A percentile compares a stretch with the other conserved stretches of the same genome.
phyloP scores from a whole-genome alignment of 2,113 vertebrate genomes.

The Aplodontia rufa region DNA sequence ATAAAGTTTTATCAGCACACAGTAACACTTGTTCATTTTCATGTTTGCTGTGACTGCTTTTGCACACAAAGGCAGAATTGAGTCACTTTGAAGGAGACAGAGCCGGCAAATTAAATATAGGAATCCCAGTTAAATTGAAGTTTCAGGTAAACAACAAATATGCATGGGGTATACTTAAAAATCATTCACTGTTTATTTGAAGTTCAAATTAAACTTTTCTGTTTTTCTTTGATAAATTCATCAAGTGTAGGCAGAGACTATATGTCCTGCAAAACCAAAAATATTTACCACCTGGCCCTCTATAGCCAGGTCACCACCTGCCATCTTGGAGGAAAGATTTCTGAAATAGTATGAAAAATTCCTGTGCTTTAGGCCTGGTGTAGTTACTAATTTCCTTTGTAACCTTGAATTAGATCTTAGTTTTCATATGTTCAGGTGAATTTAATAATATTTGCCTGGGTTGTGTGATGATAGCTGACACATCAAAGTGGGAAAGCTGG shows the following conservation, averaged over 20 bases:
- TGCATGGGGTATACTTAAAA: neutral
- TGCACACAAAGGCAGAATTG: neutral
- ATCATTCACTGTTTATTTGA: neutral
- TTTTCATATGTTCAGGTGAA: neutral
- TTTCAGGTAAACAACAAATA: neutral
- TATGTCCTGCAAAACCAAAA: neutral
- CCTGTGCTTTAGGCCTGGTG: neutral
- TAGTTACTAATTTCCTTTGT: neutral
- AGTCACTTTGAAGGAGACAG: neutral
- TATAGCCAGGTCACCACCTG: neutral
- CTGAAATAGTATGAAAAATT: neutral
- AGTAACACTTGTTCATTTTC: neutral
- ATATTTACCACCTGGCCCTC: neutral
- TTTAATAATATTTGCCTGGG: neutral
- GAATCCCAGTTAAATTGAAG: neutral
- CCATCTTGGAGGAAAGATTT: neutral
- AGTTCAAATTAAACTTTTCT: neutral
- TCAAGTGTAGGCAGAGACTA: neutral
- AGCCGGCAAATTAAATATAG: neutral
- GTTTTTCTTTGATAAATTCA: neutral
- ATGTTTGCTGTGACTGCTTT: neutral
- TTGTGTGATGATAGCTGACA: neutral
- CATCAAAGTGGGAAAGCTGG: neutral
- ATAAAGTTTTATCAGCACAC: neutral
- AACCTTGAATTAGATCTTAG: neutral